These are phyloP conservation scores for Leucoraja ocellata DNA, from an alignment of 2,797 vertebrate species.

Conservation along the genomic window DNA sequence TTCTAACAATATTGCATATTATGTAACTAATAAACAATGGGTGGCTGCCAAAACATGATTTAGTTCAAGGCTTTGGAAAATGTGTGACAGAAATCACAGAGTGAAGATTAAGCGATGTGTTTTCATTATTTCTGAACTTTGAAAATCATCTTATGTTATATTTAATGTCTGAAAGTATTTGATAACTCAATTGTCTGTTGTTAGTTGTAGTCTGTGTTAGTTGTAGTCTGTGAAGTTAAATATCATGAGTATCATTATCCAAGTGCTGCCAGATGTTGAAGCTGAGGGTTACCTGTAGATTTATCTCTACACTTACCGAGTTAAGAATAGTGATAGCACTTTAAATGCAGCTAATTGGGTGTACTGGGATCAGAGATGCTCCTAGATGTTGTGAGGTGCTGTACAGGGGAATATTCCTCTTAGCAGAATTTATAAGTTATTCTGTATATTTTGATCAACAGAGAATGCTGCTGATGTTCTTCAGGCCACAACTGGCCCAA, in stretches of 20 bases:
- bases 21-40: not conserved
- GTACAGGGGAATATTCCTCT: too few relatives aligned
- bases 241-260: too few relatives aligned
- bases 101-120: not conserved
- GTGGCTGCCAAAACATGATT: not conserved
- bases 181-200: not conserved
- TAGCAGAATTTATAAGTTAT: too few relatives aligned
- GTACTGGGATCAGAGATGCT: too few relatives aligned
- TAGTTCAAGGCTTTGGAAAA: not conserved
- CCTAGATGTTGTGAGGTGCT: too few relatives aligned
- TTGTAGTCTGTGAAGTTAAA: too few relatives aligned
- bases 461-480: not conserved
- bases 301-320: too few relatives aligned
- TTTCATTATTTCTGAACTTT: not conserved
- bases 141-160: not conserved
- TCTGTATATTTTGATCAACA: too few relatives aligned
- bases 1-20: not conserved
- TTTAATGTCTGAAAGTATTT: not conserved
- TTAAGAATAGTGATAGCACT: too few relatives aligned
- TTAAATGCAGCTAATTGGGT: too few relatives aligned
- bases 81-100: not conserved
- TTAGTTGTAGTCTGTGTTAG: not conserved
- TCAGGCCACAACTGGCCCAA: not conserved
- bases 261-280: too few relatives aligned
- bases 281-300: too few relatives aligned